Base-by-base conservation (phyloP, 2,113 vertebrate genomes). In the Nanorana parkeri region DNA sequence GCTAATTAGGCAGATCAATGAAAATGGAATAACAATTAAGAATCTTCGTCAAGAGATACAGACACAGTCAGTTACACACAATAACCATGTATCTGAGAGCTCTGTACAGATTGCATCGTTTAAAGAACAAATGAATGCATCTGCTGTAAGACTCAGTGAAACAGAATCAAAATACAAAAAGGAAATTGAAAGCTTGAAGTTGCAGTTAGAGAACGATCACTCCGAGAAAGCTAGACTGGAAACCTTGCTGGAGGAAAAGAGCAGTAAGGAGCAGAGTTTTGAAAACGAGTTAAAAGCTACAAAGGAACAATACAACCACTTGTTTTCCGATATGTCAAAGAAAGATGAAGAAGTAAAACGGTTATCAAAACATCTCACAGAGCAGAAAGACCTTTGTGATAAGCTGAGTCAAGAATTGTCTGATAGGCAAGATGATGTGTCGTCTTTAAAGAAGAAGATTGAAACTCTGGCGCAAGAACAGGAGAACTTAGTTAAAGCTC, bases 251-350 rank as follows among this genome's bases (percentile, higher is more conserved):
- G 58, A 87, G 1, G 89, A 94, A 64, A 91, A 85, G 61, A 89
- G 89, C 15, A 78, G 24, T 51, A 75, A 87, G 84, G 91, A 94
- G 47, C 85, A 92, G 84, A 81, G 16, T 0, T 87, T 94, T 82
- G 92, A 95, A 73, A 91, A 88, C 17, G 95, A 97, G 26, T 84
- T 96, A 19, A 96, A 96, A 78, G 86, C 90, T 0, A 17, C 91
- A 41, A 95, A 95, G 85, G 95, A 95, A 3, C 92, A 93, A 4
- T 88, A 91, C 29, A 95, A 95, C 86, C 87, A 87, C 19, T 88
- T 97, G 15, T 77, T 92, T 69, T 88, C 90, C 24, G 93, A 94
- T 72, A 89, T 90, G 3, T 79, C 88, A 28, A 93, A 89, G 80
- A 92, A 91, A 75, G 89, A 88, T 21, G 76, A 85, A 1, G 93